phyloP scores from a whole-genome alignment of 2,888 invertebrate genomes.

The Lottia scabra region DNA sequence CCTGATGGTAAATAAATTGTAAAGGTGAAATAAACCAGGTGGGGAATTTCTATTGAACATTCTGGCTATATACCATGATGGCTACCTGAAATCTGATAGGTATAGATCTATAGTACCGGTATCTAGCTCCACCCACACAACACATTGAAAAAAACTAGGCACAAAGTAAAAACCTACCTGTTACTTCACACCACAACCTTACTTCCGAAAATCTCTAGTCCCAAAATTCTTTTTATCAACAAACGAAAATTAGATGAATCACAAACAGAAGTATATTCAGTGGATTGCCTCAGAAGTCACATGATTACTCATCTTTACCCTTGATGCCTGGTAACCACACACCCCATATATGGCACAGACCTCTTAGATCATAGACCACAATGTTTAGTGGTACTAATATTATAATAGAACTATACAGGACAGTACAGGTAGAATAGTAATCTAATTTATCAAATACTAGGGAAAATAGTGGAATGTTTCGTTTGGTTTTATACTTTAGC shows the following conservation, averaged over 20 bases:
- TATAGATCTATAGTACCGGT: neutral
- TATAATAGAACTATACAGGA: too few relatives aligned
- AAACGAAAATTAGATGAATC: slow-evolving; percentile 12
- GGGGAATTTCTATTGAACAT: too few relatives aligned
- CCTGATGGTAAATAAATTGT: too few relatives aligned
- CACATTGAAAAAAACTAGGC: neutral
- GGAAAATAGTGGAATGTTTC: too few relatives aligned
- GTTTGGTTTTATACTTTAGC: too few relatives aligned
- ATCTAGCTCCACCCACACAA: neutral
- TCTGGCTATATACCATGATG: too few relatives aligned
- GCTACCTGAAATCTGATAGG: neutral
- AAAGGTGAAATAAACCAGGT: too few relatives aligned
- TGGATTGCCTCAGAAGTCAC: slow-evolving; percentile 19
- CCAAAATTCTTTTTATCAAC: neutral
- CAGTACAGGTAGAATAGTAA: too few relatives aligned
- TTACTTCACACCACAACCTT: neutral
- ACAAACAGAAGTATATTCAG: slow-evolving; percentile 12
- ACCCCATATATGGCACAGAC: slow-evolving; percentile 16
- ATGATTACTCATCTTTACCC: slow-evolving; percentile 24
- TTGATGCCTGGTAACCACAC: slow-evolving; percentile 12
- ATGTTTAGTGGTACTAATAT: too few relatives aligned
- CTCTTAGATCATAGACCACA: neutral
- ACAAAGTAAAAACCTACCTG: neutral
- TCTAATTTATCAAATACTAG: too few relatives aligned
- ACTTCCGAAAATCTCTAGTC: slow-evolving; percentile 10